Conservation (phyloP, 2,888 invertebrate species). For the Cataglyphis livida region DNA sequence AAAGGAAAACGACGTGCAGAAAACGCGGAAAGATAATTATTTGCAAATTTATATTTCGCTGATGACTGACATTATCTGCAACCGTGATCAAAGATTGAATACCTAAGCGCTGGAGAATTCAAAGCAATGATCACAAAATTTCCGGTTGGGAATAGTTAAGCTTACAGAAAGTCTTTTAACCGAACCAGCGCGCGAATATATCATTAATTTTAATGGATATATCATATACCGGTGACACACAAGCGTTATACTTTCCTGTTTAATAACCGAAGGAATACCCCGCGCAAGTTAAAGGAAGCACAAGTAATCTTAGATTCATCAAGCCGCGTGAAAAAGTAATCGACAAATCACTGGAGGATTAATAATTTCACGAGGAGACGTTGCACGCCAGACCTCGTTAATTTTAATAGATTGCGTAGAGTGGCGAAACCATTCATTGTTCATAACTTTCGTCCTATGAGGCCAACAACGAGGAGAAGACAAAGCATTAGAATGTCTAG, state of each 20-base stretch:
- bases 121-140: constrained; percentile 3
- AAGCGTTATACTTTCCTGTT: neutral
- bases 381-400: constrained; percentile 25
- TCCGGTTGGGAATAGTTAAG: neutral
- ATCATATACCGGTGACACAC: neutral
- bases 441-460: neutral
- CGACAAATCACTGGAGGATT: constrained; percentile 15
- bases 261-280: neutral
- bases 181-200: neutral
- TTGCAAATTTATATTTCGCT: neutral
- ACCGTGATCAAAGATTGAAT: neutral
- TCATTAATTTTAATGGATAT: constrained; percentile 22
- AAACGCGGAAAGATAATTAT: constrained; percentile 3
- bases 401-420: constrained; percentile 29
- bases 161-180: neutral
- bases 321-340: constrained; percentile 1
- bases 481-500: constrained; percentile 11
- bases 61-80: neutral
- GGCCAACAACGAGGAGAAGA: neutral
- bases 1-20: neutral
- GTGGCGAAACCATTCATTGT: constrained; percentile 23
- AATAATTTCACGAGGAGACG: constrained; percentile 23
- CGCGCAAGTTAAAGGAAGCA: neutral
- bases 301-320: neutral
- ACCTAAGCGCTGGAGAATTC: neutral